A percentile compares a stretch with the other conserved stretches of the same genome.
Evolutionary conservation across 2,888 invertebrate genomes (phyloP).

Genomic region (Drosophila cyrtoloma): DNA sequence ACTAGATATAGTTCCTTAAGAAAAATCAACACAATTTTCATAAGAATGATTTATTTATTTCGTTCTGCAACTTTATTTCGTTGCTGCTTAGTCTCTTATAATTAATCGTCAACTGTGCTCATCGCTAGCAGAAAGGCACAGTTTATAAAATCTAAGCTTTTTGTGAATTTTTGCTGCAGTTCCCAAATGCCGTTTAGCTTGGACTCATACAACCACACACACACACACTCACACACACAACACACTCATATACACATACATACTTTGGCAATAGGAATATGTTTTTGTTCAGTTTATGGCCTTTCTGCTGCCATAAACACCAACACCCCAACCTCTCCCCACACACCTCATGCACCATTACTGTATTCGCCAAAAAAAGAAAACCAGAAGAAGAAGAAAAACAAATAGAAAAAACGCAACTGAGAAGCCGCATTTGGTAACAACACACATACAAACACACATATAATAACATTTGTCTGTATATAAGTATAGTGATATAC

Average conservation of each 20-base stretch:
- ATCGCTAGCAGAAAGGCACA: conserved; percentile 48
- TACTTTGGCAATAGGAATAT: conserved; percentile 45
- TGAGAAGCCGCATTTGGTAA: conserved; percentile 67
- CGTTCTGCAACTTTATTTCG: background rate
- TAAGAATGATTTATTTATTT: background rate
- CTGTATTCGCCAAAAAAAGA: conserved; percentile 46
- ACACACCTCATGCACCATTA: conserved; percentile 39
- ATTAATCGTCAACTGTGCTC: conserved; percentile 23
- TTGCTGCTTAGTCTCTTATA: background rate
- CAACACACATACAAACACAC: conserved; percentile 56
- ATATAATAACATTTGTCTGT: conserved; percentile 58
- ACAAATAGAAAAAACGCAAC: conserved; percentile 43
- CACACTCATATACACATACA: conserved; percentile 3
- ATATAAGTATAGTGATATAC: conserved; percentile 21
- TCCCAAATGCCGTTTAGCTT: conserved; percentile 70
- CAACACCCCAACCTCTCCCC: conserved; percentile 20
- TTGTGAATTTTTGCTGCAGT: conserved; percentile 66
- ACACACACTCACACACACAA: conserved; percentile 17
- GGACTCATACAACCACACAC: conserved; percentile 43
- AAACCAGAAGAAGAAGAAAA: background rate
- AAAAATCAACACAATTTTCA: background rate
- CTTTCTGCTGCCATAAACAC: conserved; percentile 76
- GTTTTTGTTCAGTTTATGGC: conserved; percentile 77
- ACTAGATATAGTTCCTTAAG: background rate
- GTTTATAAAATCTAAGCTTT: conserved; percentile 68